Base-by-base conservation (phyloP, 2,888 invertebrate genomes). In the Lutraria lutraria region DNA sequence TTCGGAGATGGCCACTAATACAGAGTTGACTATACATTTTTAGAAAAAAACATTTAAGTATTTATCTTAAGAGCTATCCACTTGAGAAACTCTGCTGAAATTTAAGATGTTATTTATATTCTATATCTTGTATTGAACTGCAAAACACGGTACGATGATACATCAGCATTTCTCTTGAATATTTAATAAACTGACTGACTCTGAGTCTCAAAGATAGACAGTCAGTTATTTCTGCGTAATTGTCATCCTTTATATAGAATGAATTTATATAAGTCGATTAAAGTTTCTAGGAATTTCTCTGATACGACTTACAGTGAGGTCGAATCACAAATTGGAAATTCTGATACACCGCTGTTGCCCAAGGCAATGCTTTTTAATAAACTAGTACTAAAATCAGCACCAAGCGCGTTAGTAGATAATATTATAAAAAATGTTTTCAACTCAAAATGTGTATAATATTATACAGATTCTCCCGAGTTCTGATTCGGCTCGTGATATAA, bases 241-340 rank as follows among this genome's bases (percentile, higher is more conserved):
- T 68, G 4, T 68, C n/a, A 8, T n/a, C 25, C 63, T 68, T 68
- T 68, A 68, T 68, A 25, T 68, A 68, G 63, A 68, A 68, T 68
- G 63, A 68, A 68, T 25, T 68, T 68, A 68, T 68, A 68, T 68
- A 68, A 68, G 63, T 68, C 25, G 63, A 68, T 68, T 68, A 68
- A 68, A 68, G 63, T 68, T 10, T 68, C 63, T 68, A 13, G 63
- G 25, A 68, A 68, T 68, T 68, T 68, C n/a, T 68, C 63, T 25
- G 4, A 68, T 25, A 8, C 63, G 4, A 68, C 63, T 68, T 3
- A 8, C 12, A 1, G 43, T n/a, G 3, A 25, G 63, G 25, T 68
- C 25, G 25, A n/a, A n/a, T 68, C 25, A 13, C 63, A 25, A 43
- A 43, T 43, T 43, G 43, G 8, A 43, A 43, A 4, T 43, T 8